Evolutionary conservation across 2,113 vertebrate genomes (phyloP).

Genomic region (Siniperca chuatsi): DNA sequence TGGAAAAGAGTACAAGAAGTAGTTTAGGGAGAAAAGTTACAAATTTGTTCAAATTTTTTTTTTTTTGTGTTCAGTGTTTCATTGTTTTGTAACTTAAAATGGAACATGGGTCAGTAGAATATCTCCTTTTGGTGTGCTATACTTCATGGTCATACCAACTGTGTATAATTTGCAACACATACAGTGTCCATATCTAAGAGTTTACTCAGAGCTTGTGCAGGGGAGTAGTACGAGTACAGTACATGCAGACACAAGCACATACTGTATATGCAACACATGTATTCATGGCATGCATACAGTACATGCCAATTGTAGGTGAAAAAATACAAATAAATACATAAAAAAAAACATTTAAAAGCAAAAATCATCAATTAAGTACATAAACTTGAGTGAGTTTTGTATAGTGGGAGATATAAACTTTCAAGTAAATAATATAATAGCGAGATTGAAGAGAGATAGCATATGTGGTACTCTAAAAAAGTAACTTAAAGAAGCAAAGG

Average conservation of each 20-base stretch:
- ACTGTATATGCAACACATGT: neutral
- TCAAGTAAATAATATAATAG: neutral
- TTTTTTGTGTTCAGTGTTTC: neutral
- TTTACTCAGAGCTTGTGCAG: neutral
- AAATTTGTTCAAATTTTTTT: no score
- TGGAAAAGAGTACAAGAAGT: neutral
- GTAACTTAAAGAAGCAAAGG: neutral
- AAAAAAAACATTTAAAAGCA: neutral
- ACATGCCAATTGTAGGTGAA: neutral
- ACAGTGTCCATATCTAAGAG: neutral
- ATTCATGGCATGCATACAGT: neutral
- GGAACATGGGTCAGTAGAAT: neutral
- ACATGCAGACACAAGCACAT: neutral
- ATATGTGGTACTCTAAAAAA: neutral
- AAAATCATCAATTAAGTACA: neutral
- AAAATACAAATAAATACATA: neutral
- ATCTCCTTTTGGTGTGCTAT: neutral
- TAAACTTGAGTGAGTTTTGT: neutral
- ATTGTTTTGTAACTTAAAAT: neutral
- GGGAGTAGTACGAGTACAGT: neutral
- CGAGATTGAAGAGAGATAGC: neutral
- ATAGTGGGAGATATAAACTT: neutral
- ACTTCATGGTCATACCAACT: neutral
- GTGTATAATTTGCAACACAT: neutral
- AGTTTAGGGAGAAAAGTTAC: no score